Evolutionary conservation across 2,888 invertebrate species (phyloP).

Genomic region (Trileptium ribeirensis): DNA sequence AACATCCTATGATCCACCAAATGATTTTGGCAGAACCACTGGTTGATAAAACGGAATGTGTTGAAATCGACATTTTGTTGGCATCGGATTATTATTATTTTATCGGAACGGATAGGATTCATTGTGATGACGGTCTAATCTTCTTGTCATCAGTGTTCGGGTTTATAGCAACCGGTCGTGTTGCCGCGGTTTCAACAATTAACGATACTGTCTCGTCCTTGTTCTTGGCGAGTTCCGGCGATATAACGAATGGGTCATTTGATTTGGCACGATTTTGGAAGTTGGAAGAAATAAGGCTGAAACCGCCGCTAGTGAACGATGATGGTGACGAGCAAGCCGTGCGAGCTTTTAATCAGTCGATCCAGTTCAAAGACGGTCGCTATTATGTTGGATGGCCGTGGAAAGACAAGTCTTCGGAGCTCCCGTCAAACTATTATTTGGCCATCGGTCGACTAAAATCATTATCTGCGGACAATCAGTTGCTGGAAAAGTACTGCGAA

Average conservation of each 20-base stretch:
- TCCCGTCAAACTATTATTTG: neutral
- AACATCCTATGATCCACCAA: neutral
- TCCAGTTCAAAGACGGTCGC: neutral
- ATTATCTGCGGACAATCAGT: neutral
- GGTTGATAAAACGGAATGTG: neutral
- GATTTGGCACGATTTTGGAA: neutral
- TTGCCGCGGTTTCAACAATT: neutral
- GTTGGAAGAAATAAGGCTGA: neutral
- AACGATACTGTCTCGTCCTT: neutral
- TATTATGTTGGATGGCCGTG: neutral
- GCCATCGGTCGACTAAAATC: neutral
- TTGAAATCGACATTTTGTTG: neutral
- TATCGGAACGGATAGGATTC: neutral
- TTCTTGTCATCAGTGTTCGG: slow-evolving; percentile 6
- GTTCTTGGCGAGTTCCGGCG: neutral
- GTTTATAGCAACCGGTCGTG: slow-evolving; percentile 5
- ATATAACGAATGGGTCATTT: neutral
- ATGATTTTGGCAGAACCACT: slow-evolving; percentile 6
- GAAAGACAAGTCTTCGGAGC: neutral
- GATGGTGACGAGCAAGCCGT: neutral
- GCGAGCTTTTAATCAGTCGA: neutral
- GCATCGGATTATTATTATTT: neutral
- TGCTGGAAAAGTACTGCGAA: neutral
- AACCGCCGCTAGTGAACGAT: neutral
- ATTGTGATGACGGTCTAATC: neutral